Conservation (phyloP, 2,888 invertebrate genomes). For the Cistogaster globosa region DNA sequence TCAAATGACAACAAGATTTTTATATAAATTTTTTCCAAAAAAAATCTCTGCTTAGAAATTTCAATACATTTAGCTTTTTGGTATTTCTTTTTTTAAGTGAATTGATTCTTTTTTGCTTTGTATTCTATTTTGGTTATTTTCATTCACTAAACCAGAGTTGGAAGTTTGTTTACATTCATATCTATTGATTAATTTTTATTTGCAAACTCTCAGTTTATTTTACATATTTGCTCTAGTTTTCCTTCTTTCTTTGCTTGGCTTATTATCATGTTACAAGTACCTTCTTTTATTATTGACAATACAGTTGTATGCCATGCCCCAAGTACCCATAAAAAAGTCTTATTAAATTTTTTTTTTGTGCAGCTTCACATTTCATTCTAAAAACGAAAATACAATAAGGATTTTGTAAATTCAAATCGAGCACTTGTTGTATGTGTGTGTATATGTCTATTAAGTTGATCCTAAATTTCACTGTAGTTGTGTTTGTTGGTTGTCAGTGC, state of each 20-base stretch:
- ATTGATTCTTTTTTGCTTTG: neutral
- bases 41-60: too few relatives aligned
- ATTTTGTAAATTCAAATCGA: slow-evolving; percentile 6
- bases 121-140: neutral
- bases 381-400: slow-evolving; percentile 25
- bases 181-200: slow-evolving; percentile 47
- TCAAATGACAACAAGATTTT: too few relatives aligned
- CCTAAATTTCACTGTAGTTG: neutral
- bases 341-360: slow-evolving; percentile 30
- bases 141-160: slow-evolving; percentile 22
- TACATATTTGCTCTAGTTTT: slow-evolving; percentile 14
- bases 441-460: neutral
- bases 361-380: neutral
- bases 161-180: slow-evolving; percentile 23
- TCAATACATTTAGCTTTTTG: too few relatives aligned
- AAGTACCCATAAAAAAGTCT: slow-evolving; percentile 12
- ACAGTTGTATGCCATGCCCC: slow-evolving; percentile 18
- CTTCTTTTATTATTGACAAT: slow-evolving; percentile 21
- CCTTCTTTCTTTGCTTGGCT: neutral
- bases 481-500: neutral
- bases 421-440: neutral
- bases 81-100: too few relatives aligned
- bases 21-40: too few relatives aligned
- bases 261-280: slow-evolving; percentile 5
- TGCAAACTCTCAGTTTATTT: slow-evolving; percentile 33